A percentile compares a stretch with the other conserved stretches of the same genome.
These are phyloP conservation scores for Lepidocolaptes lacrymiger DNA, from an alignment of 2,797 vertebrate species.

Conservation along the genomic window DNA sequence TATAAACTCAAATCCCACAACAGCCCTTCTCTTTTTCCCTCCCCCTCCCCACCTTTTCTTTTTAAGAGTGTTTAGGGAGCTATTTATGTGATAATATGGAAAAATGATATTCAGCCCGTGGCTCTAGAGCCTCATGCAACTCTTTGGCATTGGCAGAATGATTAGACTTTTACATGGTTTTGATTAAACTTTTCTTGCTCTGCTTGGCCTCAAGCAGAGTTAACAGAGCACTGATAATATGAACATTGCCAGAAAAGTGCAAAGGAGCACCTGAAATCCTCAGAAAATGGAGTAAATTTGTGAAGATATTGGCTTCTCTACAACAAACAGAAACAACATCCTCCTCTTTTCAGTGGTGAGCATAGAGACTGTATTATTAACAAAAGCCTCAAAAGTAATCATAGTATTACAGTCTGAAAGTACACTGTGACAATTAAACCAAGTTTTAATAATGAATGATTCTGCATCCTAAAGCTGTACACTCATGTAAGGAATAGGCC, in stretches of 20 bases:
- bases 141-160: conserved; percentile 41
- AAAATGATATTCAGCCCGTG: conserved; percentile 60
- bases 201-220: conserved; percentile 43
- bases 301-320: neutral
- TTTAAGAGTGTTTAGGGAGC: conserved; percentile 45
- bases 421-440: neutral
- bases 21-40: neutral
- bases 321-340: neutral
- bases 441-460: neutral
- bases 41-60: neutral
- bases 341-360: neutral
- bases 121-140: conserved; percentile 51
- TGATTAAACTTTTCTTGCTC: conserved; percentile 54
- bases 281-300: neutral
- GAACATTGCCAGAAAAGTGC: neutral
- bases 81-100: conserved; percentile 61
- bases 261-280: conserved; percentile 36
- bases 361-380: neutral
- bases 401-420: neutral
- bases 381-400: neutral
- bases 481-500: neutral
- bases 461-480: neutral
- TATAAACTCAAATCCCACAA: conserved; percentile 9
- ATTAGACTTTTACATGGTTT: conserved; percentile 53
- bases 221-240: conserved; percentile 22